Percentiles rank a stretch among this genome's conserved stretches.
Conservation (phyloP, 1,140 invertebrate genomes). For the Tetramorium alpestre region DNA sequence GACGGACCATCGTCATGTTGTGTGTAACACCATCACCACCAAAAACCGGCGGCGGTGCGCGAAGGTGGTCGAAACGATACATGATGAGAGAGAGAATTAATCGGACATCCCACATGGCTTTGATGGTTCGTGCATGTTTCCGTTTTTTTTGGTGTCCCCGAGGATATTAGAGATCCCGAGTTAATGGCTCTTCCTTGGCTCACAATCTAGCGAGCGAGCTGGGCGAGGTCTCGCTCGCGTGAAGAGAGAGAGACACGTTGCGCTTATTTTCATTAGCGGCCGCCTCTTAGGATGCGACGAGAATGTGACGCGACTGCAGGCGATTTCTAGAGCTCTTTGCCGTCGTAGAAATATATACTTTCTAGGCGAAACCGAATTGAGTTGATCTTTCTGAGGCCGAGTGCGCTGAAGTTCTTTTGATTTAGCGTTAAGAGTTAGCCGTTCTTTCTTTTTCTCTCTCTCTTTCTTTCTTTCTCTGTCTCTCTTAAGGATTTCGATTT, state of each 20-base stretch:
- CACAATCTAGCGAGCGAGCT: background rate
- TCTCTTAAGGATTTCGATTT: conserved; percentile 41
- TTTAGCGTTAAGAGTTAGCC: conserved; percentile 51
- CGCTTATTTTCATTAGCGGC: conserved; percentile 29
- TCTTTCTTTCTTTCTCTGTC: conserved; percentile 17
- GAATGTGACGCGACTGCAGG: conserved; percentile 29
- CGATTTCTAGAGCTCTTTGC: conserved; percentile 48
- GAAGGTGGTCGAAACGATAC: conserved; percentile 63
- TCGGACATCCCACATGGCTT: conserved; percentile 54
- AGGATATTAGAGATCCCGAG: conserved; percentile 52
- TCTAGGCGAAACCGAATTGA: conserved; percentile 31
- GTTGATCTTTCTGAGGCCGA: conserved; percentile 17
- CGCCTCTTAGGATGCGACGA: conserved; percentile 39
- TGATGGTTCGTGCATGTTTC: conserved; percentile 64
- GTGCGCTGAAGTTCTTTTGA: conserved; percentile 34
- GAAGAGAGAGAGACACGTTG: background rate
- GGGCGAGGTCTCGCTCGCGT: background rate
- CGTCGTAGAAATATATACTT: conserved; percentile 28
- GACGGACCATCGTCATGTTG: conserved; percentile 20
- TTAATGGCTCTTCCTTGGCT: conserved; percentile 19
- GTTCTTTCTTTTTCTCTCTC: conserved; percentile 31
- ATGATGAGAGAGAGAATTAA: conserved; percentile 56
- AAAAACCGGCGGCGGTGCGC: conserved; percentile 68
- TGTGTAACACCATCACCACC: conserved; percentile 80
- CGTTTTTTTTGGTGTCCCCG: conserved; percentile 57